Conservation (phyloP, 2,888 invertebrate species). For the Nymphalis polychloros region DNA sequence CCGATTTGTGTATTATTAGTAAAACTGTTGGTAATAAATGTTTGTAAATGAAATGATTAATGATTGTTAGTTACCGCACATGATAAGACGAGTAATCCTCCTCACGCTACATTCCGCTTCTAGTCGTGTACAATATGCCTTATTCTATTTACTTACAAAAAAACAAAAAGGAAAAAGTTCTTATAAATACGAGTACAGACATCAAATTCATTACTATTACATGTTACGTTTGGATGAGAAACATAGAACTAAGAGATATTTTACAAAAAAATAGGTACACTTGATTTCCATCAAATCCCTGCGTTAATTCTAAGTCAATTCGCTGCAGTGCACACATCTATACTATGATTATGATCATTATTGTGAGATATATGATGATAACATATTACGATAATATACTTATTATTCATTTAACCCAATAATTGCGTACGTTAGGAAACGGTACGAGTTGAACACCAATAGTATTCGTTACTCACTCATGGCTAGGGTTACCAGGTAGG, state of each 20-base stretch:
- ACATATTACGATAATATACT: neutral
- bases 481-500: too few species aligned
- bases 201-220: neutral
- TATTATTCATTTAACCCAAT: neutral
- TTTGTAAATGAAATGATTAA: conserved; percentile 20
- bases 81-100: conserved; percentile 10
- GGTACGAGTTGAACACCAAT: too few species aligned
- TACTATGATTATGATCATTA: conserved; percentile 17
- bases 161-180: neutral
- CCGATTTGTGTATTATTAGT: neutral
- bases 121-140: conserved; percentile 10
- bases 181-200: conserved; percentile 2
- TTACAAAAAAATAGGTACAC: conserved; percentile 10
- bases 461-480: too few species aligned
- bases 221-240: neutral
- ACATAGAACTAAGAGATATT: neutral
- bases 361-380: conserved; percentile 10
- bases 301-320: conserved; percentile 49
- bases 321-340: conserved; percentile 54
- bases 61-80: conserved; percentile 27
- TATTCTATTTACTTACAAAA: neutral
- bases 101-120: conserved; percentile 7
- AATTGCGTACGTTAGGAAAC: too few species aligned
- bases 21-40: neutral
- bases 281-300: conserved; percentile 32